These are phyloP conservation scores for Aleadryas rufinucha DNA, from an alignment of 2,113 vertebrate species.

Conservation along the genomic window DNA sequence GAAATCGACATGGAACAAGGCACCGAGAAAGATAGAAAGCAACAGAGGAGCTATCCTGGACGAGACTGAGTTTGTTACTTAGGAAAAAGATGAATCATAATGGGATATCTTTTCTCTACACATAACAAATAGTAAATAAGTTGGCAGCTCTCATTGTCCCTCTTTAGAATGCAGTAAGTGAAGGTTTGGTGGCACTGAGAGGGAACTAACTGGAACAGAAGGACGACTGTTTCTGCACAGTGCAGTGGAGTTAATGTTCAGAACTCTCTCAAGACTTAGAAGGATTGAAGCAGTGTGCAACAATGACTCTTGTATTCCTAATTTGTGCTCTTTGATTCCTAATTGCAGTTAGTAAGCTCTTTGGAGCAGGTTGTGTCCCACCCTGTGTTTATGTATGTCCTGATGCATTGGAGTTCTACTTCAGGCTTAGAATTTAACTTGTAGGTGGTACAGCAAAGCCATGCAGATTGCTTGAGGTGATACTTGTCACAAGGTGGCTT, in stretches of 20 bases:
- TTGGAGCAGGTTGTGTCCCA: background rate
- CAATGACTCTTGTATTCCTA: background rate
- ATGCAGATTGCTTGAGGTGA: background rate
- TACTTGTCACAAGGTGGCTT: background rate
- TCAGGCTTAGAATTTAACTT: background rate
- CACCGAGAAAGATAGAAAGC: background rate
- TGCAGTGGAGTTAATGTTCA: background rate
- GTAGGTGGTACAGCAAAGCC: background rate
- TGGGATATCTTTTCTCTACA: background rate
- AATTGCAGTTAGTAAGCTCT: background rate
- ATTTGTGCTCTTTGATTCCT: background rate
- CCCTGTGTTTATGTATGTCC: background rate
- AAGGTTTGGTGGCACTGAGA: background rate
- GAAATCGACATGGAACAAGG: background rate
- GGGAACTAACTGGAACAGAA: background rate
- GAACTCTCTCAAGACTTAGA: background rate
- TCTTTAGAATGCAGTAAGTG: background rate
- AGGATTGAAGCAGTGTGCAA: background rate
- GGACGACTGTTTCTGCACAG: background rate
- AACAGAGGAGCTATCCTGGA: background rate
- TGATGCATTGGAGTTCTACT: background rate
- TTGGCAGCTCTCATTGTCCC: background rate
- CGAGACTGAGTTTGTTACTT: background rate
- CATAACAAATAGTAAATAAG: background rate
- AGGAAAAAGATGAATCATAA: background rate